phyloP scores from a whole-genome alignment of 2,888 invertebrate species.

The Coleophora flavipennella region DNA sequence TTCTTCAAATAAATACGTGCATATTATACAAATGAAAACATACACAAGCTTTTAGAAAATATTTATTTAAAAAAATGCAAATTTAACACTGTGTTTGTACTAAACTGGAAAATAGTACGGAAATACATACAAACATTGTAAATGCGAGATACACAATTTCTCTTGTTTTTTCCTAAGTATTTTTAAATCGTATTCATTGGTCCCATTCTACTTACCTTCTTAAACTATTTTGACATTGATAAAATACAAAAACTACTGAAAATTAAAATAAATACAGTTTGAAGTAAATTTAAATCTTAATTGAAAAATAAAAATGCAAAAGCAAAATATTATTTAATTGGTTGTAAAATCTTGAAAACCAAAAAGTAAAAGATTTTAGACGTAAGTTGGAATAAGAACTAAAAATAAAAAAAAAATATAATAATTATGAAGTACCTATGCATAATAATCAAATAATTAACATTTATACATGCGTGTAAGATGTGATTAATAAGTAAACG shows the following conservation, averaged over 20 bases:
- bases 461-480: no score
- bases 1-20: no score
- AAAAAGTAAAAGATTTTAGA: no score
- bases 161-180: not conserved
- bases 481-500: no score
- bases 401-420: no score
- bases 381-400: no score
- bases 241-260: constrained; percentile 1
- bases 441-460: no score
- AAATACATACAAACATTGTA: constrained; percentile 5
- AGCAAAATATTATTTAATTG: not conserved
- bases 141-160: not conserved
- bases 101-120: constrained; percentile 14
- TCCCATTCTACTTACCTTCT: constrained; percentile 15
- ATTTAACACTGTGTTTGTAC: constrained; percentile 25
- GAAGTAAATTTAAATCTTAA: not conserved
- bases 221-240: not conserved
- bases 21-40: not conserved
- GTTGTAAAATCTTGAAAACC: no score
- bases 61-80: constrained; percentile 30
- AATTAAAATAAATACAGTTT: not conserved
- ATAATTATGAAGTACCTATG: no score
- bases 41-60: constrained; percentile 14
- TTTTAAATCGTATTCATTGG: constrained; percentile 12
- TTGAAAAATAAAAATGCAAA: not conserved